Base-by-base conservation (phyloP, 1,140 invertebrate genomes). In the Nixonia krombeini region DNA sequence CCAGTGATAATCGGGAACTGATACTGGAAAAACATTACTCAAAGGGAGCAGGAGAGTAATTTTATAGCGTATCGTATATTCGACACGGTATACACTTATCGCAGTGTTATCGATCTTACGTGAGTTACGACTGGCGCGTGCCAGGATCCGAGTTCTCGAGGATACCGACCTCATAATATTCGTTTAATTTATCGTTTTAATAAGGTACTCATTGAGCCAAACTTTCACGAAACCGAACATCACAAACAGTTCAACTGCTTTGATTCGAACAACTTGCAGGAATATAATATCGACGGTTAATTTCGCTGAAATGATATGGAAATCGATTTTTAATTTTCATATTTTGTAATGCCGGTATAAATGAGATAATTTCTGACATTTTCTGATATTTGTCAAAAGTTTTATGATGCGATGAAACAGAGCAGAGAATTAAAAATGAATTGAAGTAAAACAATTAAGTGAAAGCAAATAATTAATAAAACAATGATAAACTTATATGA, bases 11-110 rank as follows among this genome's bases (percentile, higher is more conserved):
- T 71, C 65, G 50, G 57, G 40, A 46, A 46, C 56, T 62, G 62
- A 74, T 74, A 67, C 53, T 58, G 64, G 53, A 63, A 58, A 67
- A 63, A 55, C 62, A 63, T 70, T 68, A 68, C 58, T 73, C 50
- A 63, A 63, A 57, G 55, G 46, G 35, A n/a, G 49, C 41, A 59
- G 31, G 45, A 63, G 68, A 51, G 58, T 63, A 63, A 71, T 71
- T 71, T 71, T 59, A 46, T 58, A 56, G 28, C 18, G 31, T 35
- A 42, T 31, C 47, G 51, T 66, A 59, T 63, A 59, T 51, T 59
- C 50, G 58, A 58, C 66, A 59, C 40, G 29, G 63, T 67, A 53
- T 67, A 67, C 69, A 58, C 53, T 58, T 70, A 70, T 72, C 69
- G 63, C 42, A 47, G 59, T 67, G 58, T 59, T 72, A 72, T 72